Base-by-base conservation (phyloP, 1,140 invertebrate genomes). In the Drosophila persimilis region DNA sequence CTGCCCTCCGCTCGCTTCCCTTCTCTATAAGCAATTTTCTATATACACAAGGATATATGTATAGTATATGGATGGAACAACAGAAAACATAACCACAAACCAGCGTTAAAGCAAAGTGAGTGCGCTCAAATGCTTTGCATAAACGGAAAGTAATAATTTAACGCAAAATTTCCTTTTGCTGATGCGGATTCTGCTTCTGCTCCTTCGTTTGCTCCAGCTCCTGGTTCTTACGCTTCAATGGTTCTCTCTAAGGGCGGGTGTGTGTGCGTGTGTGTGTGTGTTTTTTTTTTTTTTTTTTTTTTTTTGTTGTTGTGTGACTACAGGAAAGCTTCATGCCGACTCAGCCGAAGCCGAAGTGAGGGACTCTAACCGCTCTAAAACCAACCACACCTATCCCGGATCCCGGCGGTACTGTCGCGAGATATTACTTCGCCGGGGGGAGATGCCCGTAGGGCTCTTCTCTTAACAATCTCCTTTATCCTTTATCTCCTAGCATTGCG, bases 91-190 rank as follows among this genome's bases (percentile, higher is more conserved):
- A 66, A 71, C 57, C 57, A 63, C 73, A 77, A 76, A 41, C 57
- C 62, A 77, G 58, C 66, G 77, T 59, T 63, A 73, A 74, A 74
- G 73, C 74, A 78, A 86, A 83, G 71, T 86, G 83, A 80, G 83
- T 69, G 59, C 65, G 80, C 78, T 88, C 79, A 77, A 89, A 90
- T 85, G 86, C 86, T 90, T 90, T 77, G 72, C 78, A 90, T 86
- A 90, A 86, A 77, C 86, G 86, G 86, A 90, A 90, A 90, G 86
- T 90, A 90, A 90, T 86, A 90, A 90, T 90, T 90, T 90, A 90
- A 90, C 81, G 86, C 76, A 90, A 90, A 90, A 90, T 90, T 86
- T 86, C 78, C 78, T 90, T 86, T 90, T 83, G 81, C 83, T 86
- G 72, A 57, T 76, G 69, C 5, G 50, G 43, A 41, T 72, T 70